Evolutionary conservation across 1,140 invertebrate species (phyloP).

Genomic region (Adelges cooleyi): DNA sequence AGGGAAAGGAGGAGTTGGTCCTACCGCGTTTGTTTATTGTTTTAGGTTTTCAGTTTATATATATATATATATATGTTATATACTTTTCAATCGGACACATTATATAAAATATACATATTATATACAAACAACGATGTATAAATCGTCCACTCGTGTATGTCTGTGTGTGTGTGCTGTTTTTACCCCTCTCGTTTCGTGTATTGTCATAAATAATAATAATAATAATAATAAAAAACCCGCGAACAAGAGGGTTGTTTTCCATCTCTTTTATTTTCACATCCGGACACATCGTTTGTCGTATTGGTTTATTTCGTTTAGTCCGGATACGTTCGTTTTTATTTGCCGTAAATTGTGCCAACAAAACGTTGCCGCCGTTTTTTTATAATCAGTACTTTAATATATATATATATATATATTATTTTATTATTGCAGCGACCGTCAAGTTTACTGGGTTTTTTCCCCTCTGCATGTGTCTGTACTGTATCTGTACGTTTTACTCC

Average conservation of each 20-base stretch:
- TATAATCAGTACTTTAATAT: no score
- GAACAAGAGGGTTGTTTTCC: slow-evolving; percentile 12
- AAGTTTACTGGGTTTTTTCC: slow-evolving; percentile 4
- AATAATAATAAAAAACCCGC: slow-evolving; percentile 7
- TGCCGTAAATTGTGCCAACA: slow-evolving; percentile 28
- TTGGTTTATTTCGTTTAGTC: slow-evolving; percentile 27
- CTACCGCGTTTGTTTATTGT: no score
- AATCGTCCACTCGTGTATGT: no score
- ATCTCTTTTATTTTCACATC: slow-evolving; percentile 23
- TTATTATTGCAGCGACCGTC: not conserved
- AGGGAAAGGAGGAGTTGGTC: no score
- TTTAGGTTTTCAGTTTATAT: no score
- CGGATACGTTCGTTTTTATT: slow-evolving; percentile 28
- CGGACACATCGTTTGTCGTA: slow-evolving; percentile 27
- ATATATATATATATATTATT: not conserved
- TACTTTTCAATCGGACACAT: no score
- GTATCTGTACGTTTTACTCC: not conserved
- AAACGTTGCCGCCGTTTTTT: slow-evolving; percentile 15
- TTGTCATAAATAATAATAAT: slow-evolving; percentile 13
- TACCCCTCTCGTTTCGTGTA: slow-evolving; percentile 1
- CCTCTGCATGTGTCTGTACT: not conserved
- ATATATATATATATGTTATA: no score
- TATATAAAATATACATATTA: no score
- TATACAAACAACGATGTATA: no score
- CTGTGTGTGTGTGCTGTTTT: not conserved